Evolutionary conservation across 2,888 invertebrate species (phyloP).

Genomic region (Ophion ventricosus): DNA sequence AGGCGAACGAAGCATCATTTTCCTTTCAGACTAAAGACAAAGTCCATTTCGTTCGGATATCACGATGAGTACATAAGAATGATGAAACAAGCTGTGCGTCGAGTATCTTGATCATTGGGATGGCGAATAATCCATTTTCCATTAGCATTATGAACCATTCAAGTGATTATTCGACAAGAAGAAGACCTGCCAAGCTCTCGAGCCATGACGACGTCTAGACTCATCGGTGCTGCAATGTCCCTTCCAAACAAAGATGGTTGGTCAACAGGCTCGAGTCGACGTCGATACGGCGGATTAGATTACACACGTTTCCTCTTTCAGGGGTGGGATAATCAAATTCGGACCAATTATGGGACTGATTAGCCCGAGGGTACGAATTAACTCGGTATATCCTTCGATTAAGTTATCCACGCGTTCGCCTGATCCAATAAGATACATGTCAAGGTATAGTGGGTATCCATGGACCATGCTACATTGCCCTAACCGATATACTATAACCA

Average conservation of each 20-base stretch:
- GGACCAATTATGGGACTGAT: slow-evolving; percentile 57
- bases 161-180: slow-evolving; percentile 6
- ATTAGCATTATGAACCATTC: background rate
- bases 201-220: slow-evolving; percentile 13
- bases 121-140: background rate
- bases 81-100: background rate
- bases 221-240: background rate
- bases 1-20: slow-evolving; percentile 23
- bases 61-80: slow-evolving; percentile 20
- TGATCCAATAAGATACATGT: slow-evolving; percentile 33
- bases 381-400: slow-evolving; percentile 31
- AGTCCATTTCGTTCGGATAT: slow-evolving; percentile 32
- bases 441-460: slow-evolving; percentile 9
- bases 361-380: slow-evolving; percentile 55
- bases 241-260: background rate
- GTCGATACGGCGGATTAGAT: slow-evolving; percentile 14
- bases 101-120: slow-evolving; percentile 2
- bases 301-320: slow-evolving; percentile 6
- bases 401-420: slow-evolving; percentile 44
- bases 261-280: background rate
- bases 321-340: slow-evolving; percentile 41
- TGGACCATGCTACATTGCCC: slow-evolving; percentile 6
- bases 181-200: slow-evolving; percentile 1
- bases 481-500: background rate
- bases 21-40: slow-evolving; percentile 15